phyloP scores from a whole-genome alignment of 2,113 vertebrate genomes.

The Phalacrocorax brasilianus region DNA sequence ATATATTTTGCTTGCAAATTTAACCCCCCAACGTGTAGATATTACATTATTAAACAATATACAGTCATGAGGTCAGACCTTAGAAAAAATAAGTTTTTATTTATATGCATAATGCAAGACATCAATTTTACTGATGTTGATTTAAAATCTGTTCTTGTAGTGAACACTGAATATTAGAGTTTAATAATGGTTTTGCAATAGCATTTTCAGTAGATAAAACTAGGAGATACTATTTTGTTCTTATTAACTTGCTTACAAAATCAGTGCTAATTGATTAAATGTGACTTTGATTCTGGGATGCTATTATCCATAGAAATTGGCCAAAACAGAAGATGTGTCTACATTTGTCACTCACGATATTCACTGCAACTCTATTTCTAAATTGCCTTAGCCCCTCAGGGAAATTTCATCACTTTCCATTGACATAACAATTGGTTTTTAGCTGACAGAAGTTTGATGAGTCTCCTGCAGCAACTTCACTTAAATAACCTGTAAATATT shows the following conservation, averaged over 20 bases:
- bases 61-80: not conserved
- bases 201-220: not conserved
- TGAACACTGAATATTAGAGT: not conserved
- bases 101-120: not conserved
- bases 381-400: not conserved
- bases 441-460: conserved; percentile 21
- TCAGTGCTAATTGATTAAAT: not conserved
- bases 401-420: not conserved
- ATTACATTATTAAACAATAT: not conserved
- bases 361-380: not conserved
- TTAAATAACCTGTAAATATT: conserved; percentile 22
- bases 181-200: not conserved
- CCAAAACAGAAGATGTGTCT: not conserved
- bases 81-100: not conserved
- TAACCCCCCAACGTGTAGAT: not conserved
- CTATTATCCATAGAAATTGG: not conserved
- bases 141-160: not conserved
- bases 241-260: conserved; percentile 1
- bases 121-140: not conserved
- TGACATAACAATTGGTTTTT: not conserved
- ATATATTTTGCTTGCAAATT: not conserved
- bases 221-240: not conserved
- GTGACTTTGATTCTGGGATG: not conserved
- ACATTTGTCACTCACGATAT: not conserved
- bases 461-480: not conserved